A percentile compares a stretch with the other conserved stretches of the same genome.
Conservation (phyloP, 2,888 invertebrate genomes). For the Thyatira batis region DNA sequence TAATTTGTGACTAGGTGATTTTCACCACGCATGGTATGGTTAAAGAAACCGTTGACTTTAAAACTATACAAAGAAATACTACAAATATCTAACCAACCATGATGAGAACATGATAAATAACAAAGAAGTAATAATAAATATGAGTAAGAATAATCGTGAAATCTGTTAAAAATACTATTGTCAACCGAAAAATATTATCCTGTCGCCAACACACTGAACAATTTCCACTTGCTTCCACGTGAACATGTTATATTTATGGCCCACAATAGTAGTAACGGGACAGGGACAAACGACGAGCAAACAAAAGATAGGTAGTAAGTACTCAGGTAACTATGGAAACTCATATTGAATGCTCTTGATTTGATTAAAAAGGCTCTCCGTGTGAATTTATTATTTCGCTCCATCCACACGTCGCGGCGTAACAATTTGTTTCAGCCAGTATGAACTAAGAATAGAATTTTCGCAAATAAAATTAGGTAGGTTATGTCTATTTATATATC, state of each 20-base stretch:
- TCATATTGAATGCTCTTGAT: slow-evolving; percentile 5
- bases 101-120: background rate
- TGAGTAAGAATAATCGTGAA: slow-evolving; percentile 3
- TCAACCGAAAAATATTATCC: slow-evolving; percentile 36
- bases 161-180: slow-evolving; percentile 26
- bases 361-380: background rate
- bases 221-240: slow-evolving; percentile 49
- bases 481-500: no score
- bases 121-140: background rate
- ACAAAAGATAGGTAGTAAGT: slow-evolving; percentile 58
- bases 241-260: slow-evolving; percentile 54
- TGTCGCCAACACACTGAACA: slow-evolving; percentile 37
- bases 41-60: background rate
- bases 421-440: no score
- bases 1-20: no score
- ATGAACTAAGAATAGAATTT: no score
- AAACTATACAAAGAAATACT: background rate
- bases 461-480: no score
- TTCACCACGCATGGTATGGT: no score
- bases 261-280: slow-evolving; percentile 52
- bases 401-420: no score
- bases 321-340: slow-evolving; percentile 18
- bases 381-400: background rate
- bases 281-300: slow-evolving; percentile 60
- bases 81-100: background rate